A percentile compares a stretch with the other conserved stretches of the same genome.
Evolutionary conservation across 2,113 vertebrate genomes (phyloP).

Genomic region (Bufo gargarizans): DNA sequence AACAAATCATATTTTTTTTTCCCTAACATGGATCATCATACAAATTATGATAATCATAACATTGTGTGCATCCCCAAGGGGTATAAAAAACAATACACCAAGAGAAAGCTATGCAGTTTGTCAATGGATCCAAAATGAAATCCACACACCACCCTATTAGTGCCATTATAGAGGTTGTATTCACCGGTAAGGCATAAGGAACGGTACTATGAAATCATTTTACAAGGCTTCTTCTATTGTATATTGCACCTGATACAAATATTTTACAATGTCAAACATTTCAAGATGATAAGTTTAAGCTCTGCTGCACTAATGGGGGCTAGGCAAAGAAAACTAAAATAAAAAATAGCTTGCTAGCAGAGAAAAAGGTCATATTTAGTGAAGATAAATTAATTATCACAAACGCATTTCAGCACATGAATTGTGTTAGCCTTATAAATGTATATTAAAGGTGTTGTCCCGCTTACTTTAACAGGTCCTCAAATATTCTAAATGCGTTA

Average conservation of each 20-base stretch:
- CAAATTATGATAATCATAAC: background rate
- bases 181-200: background rate
- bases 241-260: too few species aligned
- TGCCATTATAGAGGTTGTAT: background rate
- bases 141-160: background rate
- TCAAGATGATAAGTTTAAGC: background rate
- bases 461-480: too few species aligned
- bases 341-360: background rate
- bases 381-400: background rate
- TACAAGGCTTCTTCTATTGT: too few species aligned
- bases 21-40: background rate
- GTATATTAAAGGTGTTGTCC: too few species aligned
- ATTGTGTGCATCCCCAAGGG: background rate
- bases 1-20: too few species aligned
- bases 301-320: background rate
- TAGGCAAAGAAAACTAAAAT: background rate
- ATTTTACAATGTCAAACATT: background rate
- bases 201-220: background rate
- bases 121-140: too few species aligned
- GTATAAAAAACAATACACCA: background rate
- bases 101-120: background rate
- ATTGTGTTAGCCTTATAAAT: too few species aligned
- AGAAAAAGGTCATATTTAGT: background rate
- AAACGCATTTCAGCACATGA: too few species aligned
- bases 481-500: too few species aligned